Evolutionary conservation across 2,113 vertebrate genomes (phyloP), one percentile per base, ranked within the genome.

Genomic region (Clarias macrocephalus): DNA sequence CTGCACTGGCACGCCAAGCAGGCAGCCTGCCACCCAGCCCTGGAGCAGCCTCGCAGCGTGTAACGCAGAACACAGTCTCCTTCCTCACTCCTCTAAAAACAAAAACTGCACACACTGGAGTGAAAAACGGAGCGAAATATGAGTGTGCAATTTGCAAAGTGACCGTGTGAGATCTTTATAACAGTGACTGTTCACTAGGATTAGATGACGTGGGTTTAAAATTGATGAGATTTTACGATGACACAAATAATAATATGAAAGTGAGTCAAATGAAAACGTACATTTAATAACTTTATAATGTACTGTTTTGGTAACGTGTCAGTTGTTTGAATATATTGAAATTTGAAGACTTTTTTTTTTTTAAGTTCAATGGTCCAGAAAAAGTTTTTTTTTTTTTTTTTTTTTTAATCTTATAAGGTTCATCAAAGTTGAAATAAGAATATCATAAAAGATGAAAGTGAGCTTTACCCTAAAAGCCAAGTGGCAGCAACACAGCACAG

Each of bases 1-100:
- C 84, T 48, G 86, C 84, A 62, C 59, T 82, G 76, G 82, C 86
- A 85, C 12, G 83, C 68, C 60, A 73, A 85, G 76, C 42, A 8
- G 68, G 66, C 68, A 73, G 56, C 56, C 48, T 59, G 70, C 57
- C 56, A 85, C 70, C 56, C 83, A 6, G 3, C 56, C 52, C 56
- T 18, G 12, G 56, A 30, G 76, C n/a, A 19, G 76, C 33, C 54
- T 59, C n/a, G 11, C 18, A 10, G n/a, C 63, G 5, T 11, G 25
- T 57, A 83, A 63, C 48, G 16, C 15, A 68, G 48, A 48, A 48
- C 16, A 21, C 54, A 33, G 30, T 28, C 72, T 77, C 70, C 16
- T 30, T 21, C 73, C 42, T 56, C 80, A 8, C 54, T 72, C 12
- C 21, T 25, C 66, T 23, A 18, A 54, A 42, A 83, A 30, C 42